Base-by-base conservation (phyloP, 2,797 vertebrate genomes). In the Typhlichthys subterraneus region DNA sequence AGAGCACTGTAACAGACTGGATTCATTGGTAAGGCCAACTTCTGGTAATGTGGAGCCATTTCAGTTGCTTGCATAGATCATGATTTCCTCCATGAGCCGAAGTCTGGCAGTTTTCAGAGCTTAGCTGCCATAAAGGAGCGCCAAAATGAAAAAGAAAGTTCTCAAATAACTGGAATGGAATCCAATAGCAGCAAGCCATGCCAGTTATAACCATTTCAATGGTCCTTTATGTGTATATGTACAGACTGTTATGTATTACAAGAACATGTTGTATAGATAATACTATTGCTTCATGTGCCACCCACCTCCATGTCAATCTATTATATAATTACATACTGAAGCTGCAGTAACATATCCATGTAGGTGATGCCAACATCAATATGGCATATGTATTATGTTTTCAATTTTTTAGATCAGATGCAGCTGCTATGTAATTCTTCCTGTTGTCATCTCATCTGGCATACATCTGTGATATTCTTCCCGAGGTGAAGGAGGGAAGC, bases 391-490 rank as follows among this genome's bases (percentile, higher is more conserved):
- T 69, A 11, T 76, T 72, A 74, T 38, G 68, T 63, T 71, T 63
- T 55, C 61, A 63, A 51, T 73, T 72, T 75, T 72, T 75, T 42
- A 53, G 65, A 79, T 75, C 52, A 61, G 33, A 68, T 71, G 73
- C 77, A 83, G 82, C 76, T 79, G 81, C 78, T 81, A 64, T 75
- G 55, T 69, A 75, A 31, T 69, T 63, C 58, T 57, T 17, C 66
- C 45, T 38, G 33, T 65, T 73, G 65, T 74, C 65, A 75, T 49
- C 52, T 85, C 81, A 83, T 87, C 83, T 89, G 86, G 77, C 72
- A 85, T 70, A 79, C 81, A 83, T 85, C 84, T 85, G 74, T 61
- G 76, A 68, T 79, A 76, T 88, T 82, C 81, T 81, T 83, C 81
- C 73, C 68, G 68, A 53, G 80, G 76, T 78, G 67, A 77, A 65